These are phyloP conservation scores for Odontamblyopus lacepedii DNA, from an alignment of 2,797 vertebrate genomes.

Conservation along the genomic window DNA sequence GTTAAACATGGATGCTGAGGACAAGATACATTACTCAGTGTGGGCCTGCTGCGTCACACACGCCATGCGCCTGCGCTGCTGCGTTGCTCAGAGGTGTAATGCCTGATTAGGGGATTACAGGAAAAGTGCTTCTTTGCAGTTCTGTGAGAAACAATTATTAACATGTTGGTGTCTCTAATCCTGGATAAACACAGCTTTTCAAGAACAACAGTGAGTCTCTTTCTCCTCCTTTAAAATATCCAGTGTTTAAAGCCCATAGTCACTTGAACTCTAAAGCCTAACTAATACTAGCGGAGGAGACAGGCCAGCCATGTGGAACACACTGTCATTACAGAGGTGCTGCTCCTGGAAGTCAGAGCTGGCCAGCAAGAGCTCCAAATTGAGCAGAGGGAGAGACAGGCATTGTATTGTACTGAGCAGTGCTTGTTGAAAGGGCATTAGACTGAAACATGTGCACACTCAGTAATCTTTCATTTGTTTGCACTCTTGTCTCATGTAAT, in stretches of 20 bases:
- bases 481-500: conserved; percentile 78
- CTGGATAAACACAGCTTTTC: conserved; percentile 89
- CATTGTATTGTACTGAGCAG: conserved; percentile 75
- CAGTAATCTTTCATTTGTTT: conserved; percentile 83
- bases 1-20: conserved; percentile 26
- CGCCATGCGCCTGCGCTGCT: conserved; percentile 72
- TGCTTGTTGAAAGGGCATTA: conserved; percentile 78
- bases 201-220: conserved; percentile 83
- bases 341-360: conserved; percentile 59
- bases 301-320: conserved; percentile 67
- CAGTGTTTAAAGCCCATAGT: conserved; percentile 78
- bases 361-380: conserved; percentile 70
- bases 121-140: conserved; percentile 86
- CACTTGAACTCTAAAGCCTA: conserved; percentile 81
- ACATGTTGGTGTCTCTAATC: conserved; percentile 89
- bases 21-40: conserved; percentile 54
- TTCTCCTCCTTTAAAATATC: conserved; percentile 56
- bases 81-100: conserved; percentile 88
- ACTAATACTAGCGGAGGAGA: conserved; percentile 76
- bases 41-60: conserved; percentile 68
- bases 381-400: conserved; percentile 66
- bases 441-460: conserved; percentile 77
- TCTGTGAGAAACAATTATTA: conserved; percentile 90
- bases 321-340: conserved; percentile 70
- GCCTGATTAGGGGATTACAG: conserved; percentile 89